phyloP scores from a whole-genome alignment of 1,140 invertebrate genomes.

The Sogatella furcifera region DNA sequence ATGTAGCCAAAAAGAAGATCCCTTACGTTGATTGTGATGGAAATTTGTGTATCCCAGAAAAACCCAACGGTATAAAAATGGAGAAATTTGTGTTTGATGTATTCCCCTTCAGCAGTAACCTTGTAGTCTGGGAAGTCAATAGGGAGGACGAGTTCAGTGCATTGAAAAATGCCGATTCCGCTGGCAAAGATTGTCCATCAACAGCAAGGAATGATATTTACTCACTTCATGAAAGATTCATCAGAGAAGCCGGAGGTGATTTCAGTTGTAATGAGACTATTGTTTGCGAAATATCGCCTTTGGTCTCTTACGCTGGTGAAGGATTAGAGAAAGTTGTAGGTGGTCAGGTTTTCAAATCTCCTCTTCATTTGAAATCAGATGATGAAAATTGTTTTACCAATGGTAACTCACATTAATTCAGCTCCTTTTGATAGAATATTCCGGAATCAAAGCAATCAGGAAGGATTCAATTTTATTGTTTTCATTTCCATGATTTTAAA shows the following conservation, averaged over 20 bases:
- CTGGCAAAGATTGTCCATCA: conserved; percentile 80
- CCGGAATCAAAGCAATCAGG: too few species aligned
- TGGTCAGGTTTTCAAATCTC: conserved; percentile 57
- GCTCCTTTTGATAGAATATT: too few species aligned
- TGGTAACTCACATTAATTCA: not conserved
- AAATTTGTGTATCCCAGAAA: conserved; percentile 56
- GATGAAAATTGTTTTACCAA: conserved; percentile 10
- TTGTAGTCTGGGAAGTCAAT: conserved; percentile 88
- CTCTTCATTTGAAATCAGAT: conserved; percentile 38
- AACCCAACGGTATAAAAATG: conserved; percentile 94
- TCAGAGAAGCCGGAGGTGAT: conserved; percentile 70
- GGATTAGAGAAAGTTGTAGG: conserved; percentile 53
- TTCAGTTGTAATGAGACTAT: conserved; percentile 49
- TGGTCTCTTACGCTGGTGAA: conserved; percentile 86
- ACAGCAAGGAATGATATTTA: conserved; percentile 73
- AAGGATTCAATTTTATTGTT: too few species aligned
- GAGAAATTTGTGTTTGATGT: conserved; percentile 99
- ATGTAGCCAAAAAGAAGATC: conserved; percentile 97
- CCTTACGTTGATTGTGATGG: conserved; percentile 70
- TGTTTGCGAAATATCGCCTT: conserved; percentile 81
- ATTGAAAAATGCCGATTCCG: conserved; percentile 84
- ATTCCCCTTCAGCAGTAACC: conserved; percentile 83
- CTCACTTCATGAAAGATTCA: conserved; percentile 70
- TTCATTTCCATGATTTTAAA: too few species aligned
- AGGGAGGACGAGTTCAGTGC: conserved; percentile 94